Evolutionary conservation across 2,113 vertebrate genomes (phyloP).

Genomic region (Peromyscus leucopus): DNA sequence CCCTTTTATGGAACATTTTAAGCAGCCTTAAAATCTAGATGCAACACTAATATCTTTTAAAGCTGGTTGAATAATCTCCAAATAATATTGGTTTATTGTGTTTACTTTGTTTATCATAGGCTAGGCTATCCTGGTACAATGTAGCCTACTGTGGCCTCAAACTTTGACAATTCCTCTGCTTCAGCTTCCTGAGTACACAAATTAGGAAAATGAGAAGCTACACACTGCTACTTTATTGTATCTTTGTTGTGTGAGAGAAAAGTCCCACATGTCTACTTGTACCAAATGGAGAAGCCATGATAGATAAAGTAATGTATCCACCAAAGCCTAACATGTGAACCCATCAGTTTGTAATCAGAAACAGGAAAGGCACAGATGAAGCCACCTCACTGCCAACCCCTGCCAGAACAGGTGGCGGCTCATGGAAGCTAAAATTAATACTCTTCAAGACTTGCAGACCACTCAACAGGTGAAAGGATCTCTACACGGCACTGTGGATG

Average conservation of each 20-base stretch:
- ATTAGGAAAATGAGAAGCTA: background rate
- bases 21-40: background rate
- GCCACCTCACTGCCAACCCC: background rate
- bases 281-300: background rate
- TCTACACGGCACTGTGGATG: background rate
- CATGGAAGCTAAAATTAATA: background rate
- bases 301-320: background rate
- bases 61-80: background rate
- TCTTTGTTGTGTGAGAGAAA: background rate
- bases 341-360: background rate
- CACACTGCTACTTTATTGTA: too few species aligned
- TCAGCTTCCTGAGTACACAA: background rate
- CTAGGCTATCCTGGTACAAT: background rate
- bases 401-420: background rate
- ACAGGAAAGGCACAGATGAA: background rate
- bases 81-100: background rate
- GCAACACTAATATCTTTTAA: background rate
- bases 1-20: background rate
- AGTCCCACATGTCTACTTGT: background rate
- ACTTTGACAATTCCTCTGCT: background rate
- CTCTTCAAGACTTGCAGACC: background rate
- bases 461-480: background rate
- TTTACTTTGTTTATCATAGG: background rate
- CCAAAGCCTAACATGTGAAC: background rate
- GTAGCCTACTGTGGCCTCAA: background rate